A percentile compares a stretch with the other conserved stretches of the same genome.
phyloP scores from a whole-genome alignment of 2,888 invertebrate genomes.

The Zootermopsis nevadensis region DNA sequence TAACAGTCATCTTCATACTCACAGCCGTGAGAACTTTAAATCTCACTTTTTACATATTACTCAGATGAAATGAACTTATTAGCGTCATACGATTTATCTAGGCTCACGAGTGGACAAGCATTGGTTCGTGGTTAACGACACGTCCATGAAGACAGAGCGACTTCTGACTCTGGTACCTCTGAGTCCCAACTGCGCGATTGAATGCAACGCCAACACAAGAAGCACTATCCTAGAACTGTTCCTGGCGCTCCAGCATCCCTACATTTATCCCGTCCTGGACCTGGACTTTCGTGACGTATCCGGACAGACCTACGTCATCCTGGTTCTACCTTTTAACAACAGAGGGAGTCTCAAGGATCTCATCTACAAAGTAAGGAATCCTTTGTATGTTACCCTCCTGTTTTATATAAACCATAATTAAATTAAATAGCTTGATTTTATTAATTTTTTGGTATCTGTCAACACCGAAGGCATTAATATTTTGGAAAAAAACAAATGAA shows the following conservation, averaged over 20 bases:
- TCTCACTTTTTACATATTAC: no score
- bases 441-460: no score
- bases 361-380: constrained; percentile 82
- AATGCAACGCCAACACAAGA: constrained; percentile 73
- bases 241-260: constrained; percentile 89
- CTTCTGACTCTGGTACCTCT: constrained; percentile 78
- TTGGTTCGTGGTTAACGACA: constrained; percentile 91
- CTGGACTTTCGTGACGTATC: constrained; percentile 75
- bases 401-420: no score
- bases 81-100: constrained; percentile 54
- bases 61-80: no score
- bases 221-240: constrained; percentile 83
- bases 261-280: constrained; percentile 90
- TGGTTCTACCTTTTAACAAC: constrained; percentile 85
- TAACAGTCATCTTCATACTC: no score
- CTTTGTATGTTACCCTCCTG: no score
- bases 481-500: no score
- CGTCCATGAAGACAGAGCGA: constrained; percentile 80
- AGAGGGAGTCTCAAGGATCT: constrained; percentile 90
- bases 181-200: constrained; percentile 74
- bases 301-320: constrained; percentile 70
- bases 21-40: no score
- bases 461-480: no score
- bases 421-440: no score
- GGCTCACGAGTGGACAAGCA: constrained; percentile 87